Base-by-base conservation (phyloP, 2,888 invertebrate genomes). In the Limnephilus marmoratus region DNA sequence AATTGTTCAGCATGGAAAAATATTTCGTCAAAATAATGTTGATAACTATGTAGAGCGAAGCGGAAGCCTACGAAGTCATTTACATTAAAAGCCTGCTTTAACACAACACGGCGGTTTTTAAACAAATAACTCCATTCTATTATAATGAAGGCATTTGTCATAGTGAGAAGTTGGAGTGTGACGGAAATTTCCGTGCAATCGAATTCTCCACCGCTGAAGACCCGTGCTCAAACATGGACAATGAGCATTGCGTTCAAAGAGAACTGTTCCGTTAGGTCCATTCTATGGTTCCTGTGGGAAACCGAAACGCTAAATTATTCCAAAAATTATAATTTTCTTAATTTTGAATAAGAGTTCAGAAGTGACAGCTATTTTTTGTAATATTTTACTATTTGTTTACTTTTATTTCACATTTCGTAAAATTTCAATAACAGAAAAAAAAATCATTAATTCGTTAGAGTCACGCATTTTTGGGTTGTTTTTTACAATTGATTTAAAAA, bases 111-210 rank as follows among this genome's bases (percentile, higher is more conserved):
- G 7, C 15, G 37, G 15, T 24, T 37, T 29, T 83, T 9, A 37
- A 24, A 2, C 4, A 83, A 83, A 83, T 34, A 83, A 41, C 34
- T 37, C 1, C 29, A 49, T 86, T 45, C 29, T 45, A 86, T 49
- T 45, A 24, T 45, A 86, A 86, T 86, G 29, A 24, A 86, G 15
- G 13, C 86, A 86, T 86, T 86, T 45, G 45, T 86, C 86, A 86
- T 29, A 49, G 86, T n/a, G 31, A 37, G 80, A 68, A 89, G 80
- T 89, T 12, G 18, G n/a, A 41, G n/a, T 89, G 88, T 89, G 80
- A 34, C 88, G 88, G n/a, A 89, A 37, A n/a, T 34, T 80, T 80
- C 68, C 81, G 88, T 89, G 88, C 81, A 80, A 80, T 41, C 80
- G n/a, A 34, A 89, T 89, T 89, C 88, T 80, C 88, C 86, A 89